Evolutionary conservation across 2,113 vertebrate genomes (phyloP).

Genomic region (Cardinalis cardinalis): DNA sequence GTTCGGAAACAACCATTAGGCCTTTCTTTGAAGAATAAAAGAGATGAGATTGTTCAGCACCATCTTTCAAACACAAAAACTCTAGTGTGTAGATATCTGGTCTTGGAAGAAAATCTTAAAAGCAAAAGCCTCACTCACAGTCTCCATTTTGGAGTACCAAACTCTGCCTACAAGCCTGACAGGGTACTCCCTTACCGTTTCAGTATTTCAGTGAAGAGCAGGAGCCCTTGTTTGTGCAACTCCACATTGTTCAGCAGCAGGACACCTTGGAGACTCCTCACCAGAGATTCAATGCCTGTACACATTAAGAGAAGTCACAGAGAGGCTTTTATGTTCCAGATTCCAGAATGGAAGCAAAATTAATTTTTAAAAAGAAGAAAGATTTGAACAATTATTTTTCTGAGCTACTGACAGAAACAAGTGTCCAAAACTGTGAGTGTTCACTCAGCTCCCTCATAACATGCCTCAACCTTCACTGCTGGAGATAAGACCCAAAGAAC

Average conservation of each 20-base stretch:
- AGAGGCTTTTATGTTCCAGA: background rate
- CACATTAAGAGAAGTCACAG: background rate
- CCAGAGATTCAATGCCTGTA: slow-evolving; percentile 87
- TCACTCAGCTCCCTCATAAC: background rate
- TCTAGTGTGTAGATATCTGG: background rate
- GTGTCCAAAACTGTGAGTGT: background rate
- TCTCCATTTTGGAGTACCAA: background rate
- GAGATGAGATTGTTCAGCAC: background rate
- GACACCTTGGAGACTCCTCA: slow-evolving; percentile 84
- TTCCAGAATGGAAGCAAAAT: background rate
- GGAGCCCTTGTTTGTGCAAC: slow-evolving; percentile 86
- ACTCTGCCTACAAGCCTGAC: background rate
- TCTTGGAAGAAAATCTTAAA: background rate
- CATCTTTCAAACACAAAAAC: background rate
- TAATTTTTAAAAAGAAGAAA: background rate
- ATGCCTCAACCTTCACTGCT: background rate
- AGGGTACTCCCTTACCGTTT: slow-evolving; percentile 75
- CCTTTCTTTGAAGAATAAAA: background rate
- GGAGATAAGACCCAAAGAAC: background rate
- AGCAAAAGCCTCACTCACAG: background rate
- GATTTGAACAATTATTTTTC: background rate
- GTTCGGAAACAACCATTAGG: background rate
- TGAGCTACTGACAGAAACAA: background rate
- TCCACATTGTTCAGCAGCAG: slow-evolving; percentile 80
- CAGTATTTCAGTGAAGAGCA: slow-evolving; percentile 87